Base-by-base conservation (phyloP, 2,113 vertebrate genomes). In the Perca fluviatilis region DNA sequence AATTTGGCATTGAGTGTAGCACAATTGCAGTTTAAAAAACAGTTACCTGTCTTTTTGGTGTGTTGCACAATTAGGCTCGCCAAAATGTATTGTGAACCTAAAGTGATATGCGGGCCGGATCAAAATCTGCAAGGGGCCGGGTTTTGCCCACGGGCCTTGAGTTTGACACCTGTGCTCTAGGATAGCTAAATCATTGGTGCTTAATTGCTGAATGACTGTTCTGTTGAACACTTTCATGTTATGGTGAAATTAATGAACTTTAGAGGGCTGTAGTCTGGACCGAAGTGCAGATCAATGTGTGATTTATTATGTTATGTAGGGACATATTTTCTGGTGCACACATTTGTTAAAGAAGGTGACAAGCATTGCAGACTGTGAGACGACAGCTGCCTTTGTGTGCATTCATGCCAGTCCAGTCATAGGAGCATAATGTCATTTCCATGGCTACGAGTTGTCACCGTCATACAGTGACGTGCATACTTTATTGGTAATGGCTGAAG, bases 351-450 rank as follows among this genome's bases (percentile, higher is more conserved):
- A 19, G 53, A n/a, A 58, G 53, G 25, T 56, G 63, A 40, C 46
- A 51, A 21, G 25, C 6, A 19, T 47, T n/a, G 1, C 14, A 69
- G 21, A 77, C 18, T 33, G 56, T 4, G 33, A 18, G 16, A 49
- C 53, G 19, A 9, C 50, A 57, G 23, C 15, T 14, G 8, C 12
- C 19, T 49, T 27, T 19, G 50, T 73, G 47, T 10, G 14, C 50
- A 60, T 56, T 75, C 40, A 47, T 14, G 13, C 27, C 53, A 16
- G 67, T 58, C 36, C 62, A 51, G 50, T 54, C 73, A 74, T 57
- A 65, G 33, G 50, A 69, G 53, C 18, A 40, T 53, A 81, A 87
- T 74, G 74, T 60, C 63, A 74, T 84, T 70, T 61, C 64, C 69
- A 81, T 78, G 78, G 64, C 81, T 80, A 87, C 63, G 1, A 12